These are phyloP conservation scores for Hystrix brachyura DNA, from an alignment of 2,113 vertebrate genomes.

Conservation along the genomic window DNA sequence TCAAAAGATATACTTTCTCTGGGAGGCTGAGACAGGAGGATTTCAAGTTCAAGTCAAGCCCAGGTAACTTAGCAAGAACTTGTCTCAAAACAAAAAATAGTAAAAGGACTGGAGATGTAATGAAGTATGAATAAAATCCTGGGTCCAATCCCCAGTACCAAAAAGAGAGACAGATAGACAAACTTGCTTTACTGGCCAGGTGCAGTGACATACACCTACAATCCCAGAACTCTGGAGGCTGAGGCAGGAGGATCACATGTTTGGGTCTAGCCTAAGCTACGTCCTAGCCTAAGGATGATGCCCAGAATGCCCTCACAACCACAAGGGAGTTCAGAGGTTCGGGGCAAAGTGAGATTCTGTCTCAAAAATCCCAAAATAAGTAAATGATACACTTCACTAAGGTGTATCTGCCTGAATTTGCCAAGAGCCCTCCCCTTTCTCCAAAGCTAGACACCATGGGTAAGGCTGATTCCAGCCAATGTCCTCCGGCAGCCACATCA, in stretches of 20 bases:
- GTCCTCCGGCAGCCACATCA: background rate
- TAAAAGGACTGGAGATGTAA: background rate
- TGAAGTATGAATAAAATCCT: background rate
- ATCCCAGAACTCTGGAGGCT: background rate
- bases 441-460: accelerated
- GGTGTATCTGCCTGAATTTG: background rate
- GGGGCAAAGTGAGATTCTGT: background rate
- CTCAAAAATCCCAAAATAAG: background rate
- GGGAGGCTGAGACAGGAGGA: background rate
- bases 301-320: background rate
- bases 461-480: too few relatives aligned
- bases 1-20: background rate
- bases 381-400: background rate
- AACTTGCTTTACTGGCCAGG: background rate
- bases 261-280: background rate
- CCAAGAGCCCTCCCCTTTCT: background rate
- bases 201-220: background rate
- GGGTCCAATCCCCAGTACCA: background rate
- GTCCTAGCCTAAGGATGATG: background rate
- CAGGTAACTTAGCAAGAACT: background rate
- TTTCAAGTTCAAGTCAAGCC: background rate
- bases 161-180: background rate
- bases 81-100: background rate
- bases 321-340: background rate
- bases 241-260: background rate